phyloP scores from a whole-genome alignment of 1,140 invertebrate species.

The Zaprionus gabonicus region DNA sequence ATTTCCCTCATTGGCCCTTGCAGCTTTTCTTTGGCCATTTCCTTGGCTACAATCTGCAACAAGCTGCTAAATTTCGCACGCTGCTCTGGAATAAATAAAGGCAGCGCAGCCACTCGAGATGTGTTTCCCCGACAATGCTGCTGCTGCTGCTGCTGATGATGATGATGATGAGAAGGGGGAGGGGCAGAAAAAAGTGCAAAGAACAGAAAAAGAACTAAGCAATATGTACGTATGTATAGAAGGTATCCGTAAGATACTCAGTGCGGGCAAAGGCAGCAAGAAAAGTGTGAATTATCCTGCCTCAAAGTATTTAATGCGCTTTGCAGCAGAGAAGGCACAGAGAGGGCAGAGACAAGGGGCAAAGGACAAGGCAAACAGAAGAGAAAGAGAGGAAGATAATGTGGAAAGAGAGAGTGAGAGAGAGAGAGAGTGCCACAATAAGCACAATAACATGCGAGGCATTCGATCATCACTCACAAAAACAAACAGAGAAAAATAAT shows the following conservation, averaged over 20 bases:
- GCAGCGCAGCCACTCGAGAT: slow-evolving; percentile 50
- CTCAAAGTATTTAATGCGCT: slow-evolving; percentile 81
- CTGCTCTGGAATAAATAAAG: slow-evolving; percentile 54
- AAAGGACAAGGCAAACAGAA: neutral
- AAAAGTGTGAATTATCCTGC: slow-evolving; percentile 81
- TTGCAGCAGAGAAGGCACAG: slow-evolving; percentile 55
- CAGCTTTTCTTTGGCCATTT: too few species aligned
- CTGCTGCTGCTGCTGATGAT: slow-evolving; percentile 10
- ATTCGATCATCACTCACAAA: slow-evolving; percentile 70
- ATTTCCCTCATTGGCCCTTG: neutral
- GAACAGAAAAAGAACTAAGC: slow-evolving; percentile 39
- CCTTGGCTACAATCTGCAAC: slow-evolving; percentile 40
- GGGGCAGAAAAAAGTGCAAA: neutral
- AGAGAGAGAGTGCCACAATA: slow-evolving; percentile 30
- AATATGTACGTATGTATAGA: slow-evolving; percentile 45
- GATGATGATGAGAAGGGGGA: slow-evolving; percentile 40
- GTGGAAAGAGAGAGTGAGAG: slow-evolving; percentile 5
- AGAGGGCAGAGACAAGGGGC: slow-evolving; percentile 33
- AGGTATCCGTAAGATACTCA: slow-evolving; percentile 58
- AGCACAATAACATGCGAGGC: slow-evolving; percentile 36
- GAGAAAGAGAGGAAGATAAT: neutral
- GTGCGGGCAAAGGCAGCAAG: slow-evolving; percentile 26
- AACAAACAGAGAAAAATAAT: slow-evolving; percentile 38
- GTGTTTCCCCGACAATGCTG: slow-evolving; percentile 14
- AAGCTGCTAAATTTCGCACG: slow-evolving; percentile 81